A percentile compares a stretch with the other conserved stretches of the same genome.
These are phyloP conservation scores for Oreotrochilus melanogaster DNA, from an alignment of 2,113 vertebrate genomes.

Conservation along the genomic window DNA sequence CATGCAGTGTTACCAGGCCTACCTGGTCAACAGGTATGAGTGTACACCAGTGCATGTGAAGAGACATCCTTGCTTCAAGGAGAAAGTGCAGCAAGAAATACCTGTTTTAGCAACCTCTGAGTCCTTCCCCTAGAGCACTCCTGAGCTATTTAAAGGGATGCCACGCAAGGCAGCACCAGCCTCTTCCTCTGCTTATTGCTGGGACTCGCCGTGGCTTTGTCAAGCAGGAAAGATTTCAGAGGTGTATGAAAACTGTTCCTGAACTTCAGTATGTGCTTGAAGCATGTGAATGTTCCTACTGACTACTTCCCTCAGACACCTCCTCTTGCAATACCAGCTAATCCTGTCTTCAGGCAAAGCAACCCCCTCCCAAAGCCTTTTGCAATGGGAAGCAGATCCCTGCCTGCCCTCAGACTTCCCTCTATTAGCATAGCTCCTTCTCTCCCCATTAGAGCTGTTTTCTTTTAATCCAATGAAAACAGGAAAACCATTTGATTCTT, in stretches of 20 bases:
- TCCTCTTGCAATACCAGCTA: background rate
- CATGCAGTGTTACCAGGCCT: too few relatives aligned
- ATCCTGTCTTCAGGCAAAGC: constrained; percentile 7
- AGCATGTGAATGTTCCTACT: background rate
- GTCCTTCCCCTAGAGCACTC: background rate
- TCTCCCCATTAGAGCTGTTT: background rate
- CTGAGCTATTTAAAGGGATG: background rate
- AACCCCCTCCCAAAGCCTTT: background rate
- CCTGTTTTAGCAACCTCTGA: background rate
- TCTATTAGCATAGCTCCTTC: background rate
- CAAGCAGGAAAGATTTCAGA: background rate
- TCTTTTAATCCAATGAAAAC: background rate
- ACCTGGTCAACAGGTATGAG: background rate
- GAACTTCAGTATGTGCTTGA: background rate
- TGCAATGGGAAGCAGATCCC: background rate
- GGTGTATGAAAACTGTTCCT: background rate
- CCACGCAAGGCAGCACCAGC: rapidly evolving
- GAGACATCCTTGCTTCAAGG: background rate
- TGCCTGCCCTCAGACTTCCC: background rate
- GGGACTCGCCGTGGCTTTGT: background rate
- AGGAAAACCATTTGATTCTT: background rate
- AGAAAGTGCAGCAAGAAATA: constrained; percentile 8
- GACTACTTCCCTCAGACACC: background rate
- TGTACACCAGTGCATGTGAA: background rate
- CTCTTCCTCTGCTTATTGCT: background rate